Conservation (phyloP, 2,113 vertebrate genomes). For the Daphoenositta chrysoptera region DNA sequence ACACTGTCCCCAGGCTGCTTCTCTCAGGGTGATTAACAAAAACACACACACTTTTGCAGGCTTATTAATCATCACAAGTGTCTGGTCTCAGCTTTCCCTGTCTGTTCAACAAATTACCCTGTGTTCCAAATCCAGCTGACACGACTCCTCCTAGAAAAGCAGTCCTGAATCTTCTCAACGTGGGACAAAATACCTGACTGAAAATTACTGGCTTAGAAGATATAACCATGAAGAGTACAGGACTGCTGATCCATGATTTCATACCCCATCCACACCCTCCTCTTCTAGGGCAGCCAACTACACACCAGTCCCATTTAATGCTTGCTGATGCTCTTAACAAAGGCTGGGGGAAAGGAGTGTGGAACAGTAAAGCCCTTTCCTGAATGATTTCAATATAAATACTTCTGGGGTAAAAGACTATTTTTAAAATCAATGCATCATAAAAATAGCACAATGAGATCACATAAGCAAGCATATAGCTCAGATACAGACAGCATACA, state of each 20-base stretch:
- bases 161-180: background rate
- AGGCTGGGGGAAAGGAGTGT: background rate
- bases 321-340: background rate
- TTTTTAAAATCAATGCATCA: background rate
- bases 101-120: background rate
- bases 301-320: background rate
- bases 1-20: background rate
- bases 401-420: background rate
- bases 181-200: background rate
- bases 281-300: background rate
- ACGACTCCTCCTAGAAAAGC: background rate
- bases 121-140: background rate
- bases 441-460: background rate
- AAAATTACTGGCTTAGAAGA: background rate
- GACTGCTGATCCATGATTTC: background rate
- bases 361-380: background rate
- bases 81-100: background rate
- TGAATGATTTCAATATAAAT: background rate
- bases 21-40: background rate
- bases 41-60: background rate
- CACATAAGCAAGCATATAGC: background rate
- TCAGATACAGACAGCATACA: background rate
- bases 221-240: background rate
- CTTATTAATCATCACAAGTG: background rate
- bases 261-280: background rate